A percentile compares a stretch with the other conserved stretches of the same genome.
Conservation (phyloP, 2,113 vertebrate species). For the Phylloscopus trochiloides region DNA sequence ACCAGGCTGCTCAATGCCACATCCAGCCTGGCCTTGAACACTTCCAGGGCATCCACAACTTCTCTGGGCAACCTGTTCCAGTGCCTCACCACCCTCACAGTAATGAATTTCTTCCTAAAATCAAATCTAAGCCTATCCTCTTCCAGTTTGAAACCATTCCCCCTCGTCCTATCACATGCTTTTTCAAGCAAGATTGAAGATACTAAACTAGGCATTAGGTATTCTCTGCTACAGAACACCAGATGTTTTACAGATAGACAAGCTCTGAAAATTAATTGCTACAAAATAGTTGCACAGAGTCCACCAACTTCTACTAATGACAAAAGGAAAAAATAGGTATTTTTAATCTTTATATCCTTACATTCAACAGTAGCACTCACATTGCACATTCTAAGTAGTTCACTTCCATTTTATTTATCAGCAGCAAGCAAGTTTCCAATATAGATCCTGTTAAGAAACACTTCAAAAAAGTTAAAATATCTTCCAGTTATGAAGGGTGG, state of each 20-base stretch:
- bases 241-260: not conserved
- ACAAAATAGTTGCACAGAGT: not conserved
- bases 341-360: not conserved
- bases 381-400: not conserved
- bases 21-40: not conserved
- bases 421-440: not conserved
- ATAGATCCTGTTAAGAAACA: not conserved
- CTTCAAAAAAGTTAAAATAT: not conserved
- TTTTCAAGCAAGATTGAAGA: not conserved
- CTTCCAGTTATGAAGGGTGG: not conserved
- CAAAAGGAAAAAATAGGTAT: not conserved
- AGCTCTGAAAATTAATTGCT: not conserved
- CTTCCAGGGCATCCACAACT: not conserved
- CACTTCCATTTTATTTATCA: not conserved
- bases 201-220: not conserved
- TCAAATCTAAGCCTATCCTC: not conserved
- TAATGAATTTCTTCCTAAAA: not conserved
- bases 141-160: not conserved
- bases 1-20: not conserved
- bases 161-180: not conserved
- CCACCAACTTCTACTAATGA: not conserved
- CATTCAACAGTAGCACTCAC: not conserved
- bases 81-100: not conserved
- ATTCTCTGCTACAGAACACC: fast-evolving
- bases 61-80: not conserved